Evolutionary conservation across 2,797 vertebrate genomes (phyloP), one percentile per base, ranked within the genome.

Genomic region (Oreortyx pictus): DNA sequence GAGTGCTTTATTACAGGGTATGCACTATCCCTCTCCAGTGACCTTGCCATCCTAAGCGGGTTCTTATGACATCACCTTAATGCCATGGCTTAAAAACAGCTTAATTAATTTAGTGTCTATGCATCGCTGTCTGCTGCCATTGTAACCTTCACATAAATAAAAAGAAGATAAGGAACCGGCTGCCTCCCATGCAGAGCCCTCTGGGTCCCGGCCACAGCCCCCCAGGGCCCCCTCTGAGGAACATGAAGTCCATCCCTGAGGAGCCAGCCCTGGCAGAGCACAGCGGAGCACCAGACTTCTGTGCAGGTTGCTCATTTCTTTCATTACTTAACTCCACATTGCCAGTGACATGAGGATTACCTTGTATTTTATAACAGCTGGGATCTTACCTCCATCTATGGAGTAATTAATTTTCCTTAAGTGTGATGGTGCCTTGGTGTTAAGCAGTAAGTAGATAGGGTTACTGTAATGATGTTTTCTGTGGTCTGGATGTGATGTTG

Each of bases 191-290:
- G 96, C 97, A 96, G 89, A 93, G 56, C 86, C 91, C 86, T 86
- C 18, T 81, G 89, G 70, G 76, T 54, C 52, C 86, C 0, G 57
- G 54, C 31, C 72, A 73, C 2, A 78, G 54, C 83, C 81, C 72
- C 22, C 62, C 66, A 1, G 96, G 92, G 77, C 8, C 84, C 20
- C 35, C 27, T 4, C 62, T 80, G 91, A 93, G 92, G 79, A 96
- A 94, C 76, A 97, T 98, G 97, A 97, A 95, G 84, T 97, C 97
- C 56, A 97, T 98, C 92, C 97, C 97, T 0, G 97, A 98, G 92
- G 97, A 98, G 46, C 94, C 97, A 0, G 83, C 92, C 49, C 97
- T 94, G 78, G 65, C 86, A 85, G 96, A 94, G 50, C 93, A 90
- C 60, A 88, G 57, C 5, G 96, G 97, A 95, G 84, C 92, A 82